A percentile compares a stretch with the other conserved stretches of the same genome.
Conservation (phyloP, 2,797 vertebrate genomes). For the Thamnophis elegans region DNA sequence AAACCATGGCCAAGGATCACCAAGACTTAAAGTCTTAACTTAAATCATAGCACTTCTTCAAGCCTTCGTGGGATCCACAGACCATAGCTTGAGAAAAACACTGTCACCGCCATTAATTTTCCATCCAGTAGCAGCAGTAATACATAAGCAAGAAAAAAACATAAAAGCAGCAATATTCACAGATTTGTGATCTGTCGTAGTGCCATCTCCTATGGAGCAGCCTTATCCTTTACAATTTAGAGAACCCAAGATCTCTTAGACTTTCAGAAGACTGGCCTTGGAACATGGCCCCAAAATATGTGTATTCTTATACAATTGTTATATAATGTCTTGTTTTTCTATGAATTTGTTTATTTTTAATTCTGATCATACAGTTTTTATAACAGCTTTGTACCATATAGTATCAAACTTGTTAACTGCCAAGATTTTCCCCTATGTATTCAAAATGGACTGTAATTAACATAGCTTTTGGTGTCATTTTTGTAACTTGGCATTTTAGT, state of each 20-base stretch:
- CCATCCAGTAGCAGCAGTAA: neutral
- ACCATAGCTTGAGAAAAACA: neutral
- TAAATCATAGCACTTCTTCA: neutral
- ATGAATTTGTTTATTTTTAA: neutral
- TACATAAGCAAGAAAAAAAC: neutral
- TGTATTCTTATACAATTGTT: neutral
- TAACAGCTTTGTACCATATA: neutral
- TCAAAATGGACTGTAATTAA: neutral
- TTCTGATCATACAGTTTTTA: neutral
- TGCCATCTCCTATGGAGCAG: neutral
- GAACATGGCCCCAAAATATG: neutral
- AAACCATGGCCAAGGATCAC: neutral
- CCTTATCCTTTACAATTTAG: neutral
- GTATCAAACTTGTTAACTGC: neutral
- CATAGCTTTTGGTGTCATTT: neutral
- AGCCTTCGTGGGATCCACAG: accelerated
- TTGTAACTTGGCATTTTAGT: neutral
- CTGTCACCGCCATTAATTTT: neutral
- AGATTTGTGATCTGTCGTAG: neutral
- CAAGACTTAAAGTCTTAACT: neutral
- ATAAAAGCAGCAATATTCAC: neutral
- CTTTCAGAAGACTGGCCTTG: neutral
- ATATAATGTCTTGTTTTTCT: neutral
- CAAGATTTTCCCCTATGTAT: neutral
- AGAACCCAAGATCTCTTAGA: neutral